A percentile compares a stretch with the other conserved stretches of the same genome.
These are phyloP conservation scores for Alectura lathami DNA, from an alignment of 2,113 vertebrate species.

Conservation along the genomic window DNA sequence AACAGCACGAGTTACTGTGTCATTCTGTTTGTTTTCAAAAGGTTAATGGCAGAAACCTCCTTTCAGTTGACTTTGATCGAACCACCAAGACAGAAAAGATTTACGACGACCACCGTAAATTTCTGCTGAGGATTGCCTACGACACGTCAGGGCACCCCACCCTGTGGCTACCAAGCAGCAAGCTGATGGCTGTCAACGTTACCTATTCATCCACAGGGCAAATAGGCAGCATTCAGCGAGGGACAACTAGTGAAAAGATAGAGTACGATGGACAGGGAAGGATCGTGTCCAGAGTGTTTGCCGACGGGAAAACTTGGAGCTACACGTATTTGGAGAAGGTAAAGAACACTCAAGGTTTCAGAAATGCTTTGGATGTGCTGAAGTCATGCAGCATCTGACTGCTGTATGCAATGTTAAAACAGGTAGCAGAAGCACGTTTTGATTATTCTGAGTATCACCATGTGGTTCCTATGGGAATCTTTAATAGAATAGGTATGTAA, in stretches of 20 bases:
- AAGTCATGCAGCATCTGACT: neutral
- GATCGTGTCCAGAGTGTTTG: slow-evolving; percentile 91
- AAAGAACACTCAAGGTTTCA: neutral
- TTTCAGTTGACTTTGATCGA: slow-evolving; percentile 97
- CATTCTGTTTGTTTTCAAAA: slow-evolving; percentile 76
- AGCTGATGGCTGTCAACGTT: slow-evolving; percentile 95
- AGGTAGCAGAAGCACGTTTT: neutral
- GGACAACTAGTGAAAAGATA: slow-evolving; percentile 89
- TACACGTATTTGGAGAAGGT: slow-evolving; percentile 99
- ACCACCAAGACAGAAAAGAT: slow-evolving; percentile 96
- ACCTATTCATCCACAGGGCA: slow-evolving; percentile 93
- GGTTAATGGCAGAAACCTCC: slow-evolving; percentile 98
- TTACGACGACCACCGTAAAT: slow-evolving; percentile 99
- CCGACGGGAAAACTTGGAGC: slow-evolving; percentile 97
- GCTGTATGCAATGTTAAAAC: neutral
- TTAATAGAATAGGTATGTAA: slow-evolving; percentile 31
- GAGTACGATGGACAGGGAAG: slow-evolving; percentile 94
- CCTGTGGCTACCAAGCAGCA: slow-evolving; percentile 96
- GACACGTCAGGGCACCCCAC: slow-evolving; percentile 93
- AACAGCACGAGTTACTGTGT: slow-evolving; percentile 53
- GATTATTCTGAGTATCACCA: slow-evolving; percentile 1
- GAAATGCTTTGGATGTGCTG: neutral
- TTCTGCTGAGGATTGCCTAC: slow-evolving; percentile 94
- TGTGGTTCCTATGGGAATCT: slow-evolving; percentile 3
- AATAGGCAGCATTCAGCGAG: slow-evolving; percentile 93